phyloP scores from a whole-genome alignment of 1,140 invertebrate species.

The Lasioglossum albipes region DNA sequence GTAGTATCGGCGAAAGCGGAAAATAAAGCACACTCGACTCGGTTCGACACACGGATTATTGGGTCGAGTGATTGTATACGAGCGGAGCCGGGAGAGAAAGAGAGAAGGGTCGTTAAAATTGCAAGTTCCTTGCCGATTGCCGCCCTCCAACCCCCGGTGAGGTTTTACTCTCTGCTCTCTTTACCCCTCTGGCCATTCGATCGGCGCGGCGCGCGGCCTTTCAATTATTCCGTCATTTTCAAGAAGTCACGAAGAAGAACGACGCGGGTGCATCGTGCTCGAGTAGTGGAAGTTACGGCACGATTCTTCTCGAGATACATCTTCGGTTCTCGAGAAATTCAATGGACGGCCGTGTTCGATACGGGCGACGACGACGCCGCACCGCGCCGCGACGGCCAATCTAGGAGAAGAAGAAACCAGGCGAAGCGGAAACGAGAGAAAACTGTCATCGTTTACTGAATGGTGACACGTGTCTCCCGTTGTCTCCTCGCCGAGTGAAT shows the following conservation, averaged over 20 bases:
- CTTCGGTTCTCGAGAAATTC: conserved; percentile 57
- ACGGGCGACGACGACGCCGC: neutral
- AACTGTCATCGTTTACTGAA: conserved; percentile 38
- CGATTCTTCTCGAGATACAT: conserved; percentile 44
- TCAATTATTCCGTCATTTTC: conserved; percentile 62
- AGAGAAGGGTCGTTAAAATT: conserved; percentile 49
- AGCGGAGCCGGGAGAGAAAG: neutral
- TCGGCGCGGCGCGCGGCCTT: conserved; percentile 14
- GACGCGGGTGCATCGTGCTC: conserved; percentile 34
- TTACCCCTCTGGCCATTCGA: neutral
- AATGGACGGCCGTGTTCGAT: conserved; percentile 58
- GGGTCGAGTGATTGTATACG: conserved; percentile 50
- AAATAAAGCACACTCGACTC: conserved; percentile 37
- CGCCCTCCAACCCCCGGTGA: neutral
- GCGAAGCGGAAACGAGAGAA: conserved; percentile 15
- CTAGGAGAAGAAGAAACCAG: neutral
- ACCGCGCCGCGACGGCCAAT: neutral
- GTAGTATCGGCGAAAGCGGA: conserved; percentile 8
- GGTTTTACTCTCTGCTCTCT: neutral
- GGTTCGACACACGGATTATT: conserved; percentile 53
- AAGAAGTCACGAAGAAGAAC: conserved; percentile 53
- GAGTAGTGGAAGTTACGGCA: conserved; percentile 59
- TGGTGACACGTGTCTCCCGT: conserved; percentile 27
- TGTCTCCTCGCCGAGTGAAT: conserved; percentile 13
- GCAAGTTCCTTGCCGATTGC: conserved; percentile 28